Conservation (phyloP, 2,888 invertebrate genomes). For the Meghimatium bilineatum region DNA sequence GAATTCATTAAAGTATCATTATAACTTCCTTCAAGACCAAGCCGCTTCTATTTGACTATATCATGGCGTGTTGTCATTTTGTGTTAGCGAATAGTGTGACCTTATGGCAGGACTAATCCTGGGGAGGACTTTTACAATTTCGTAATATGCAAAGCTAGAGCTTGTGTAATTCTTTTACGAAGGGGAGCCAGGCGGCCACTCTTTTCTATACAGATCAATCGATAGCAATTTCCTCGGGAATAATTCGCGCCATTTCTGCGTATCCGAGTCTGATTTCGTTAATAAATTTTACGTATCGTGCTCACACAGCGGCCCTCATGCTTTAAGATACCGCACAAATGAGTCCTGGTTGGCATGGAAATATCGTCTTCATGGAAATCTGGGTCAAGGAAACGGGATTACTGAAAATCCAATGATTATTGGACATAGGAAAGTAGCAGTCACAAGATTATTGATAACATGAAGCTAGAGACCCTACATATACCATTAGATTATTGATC, state of each 20-base stretch:
- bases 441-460: too few relatives aligned
- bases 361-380: neutral
- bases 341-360: neutral
- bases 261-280: neutral
- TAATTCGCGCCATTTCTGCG: constrained; percentile 14
- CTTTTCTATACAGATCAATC: neutral
- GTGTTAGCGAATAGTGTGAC: too few relatives aligned
- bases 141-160: too few relatives aligned
- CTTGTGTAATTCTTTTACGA: neutral
- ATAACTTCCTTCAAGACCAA: too few relatives aligned
- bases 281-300: neutral
- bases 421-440: neutral
- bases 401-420: neutral
- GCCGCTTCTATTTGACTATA: too few relatives aligned
- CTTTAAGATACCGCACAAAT: neutral
- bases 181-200: neutral
- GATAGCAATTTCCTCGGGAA: neutral
- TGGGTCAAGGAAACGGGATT: neutral
- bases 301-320: neutral
- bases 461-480: too few relatives aligned
- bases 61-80: too few relatives aligned
- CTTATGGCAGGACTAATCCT: too few relatives aligned
- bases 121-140: too few relatives aligned
- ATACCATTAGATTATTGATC: too few relatives aligned
- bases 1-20: too few relatives aligned